Evolutionary conservation across 1,140 invertebrate species (phyloP).

Genomic region (Centruroides vittatus): DNA sequence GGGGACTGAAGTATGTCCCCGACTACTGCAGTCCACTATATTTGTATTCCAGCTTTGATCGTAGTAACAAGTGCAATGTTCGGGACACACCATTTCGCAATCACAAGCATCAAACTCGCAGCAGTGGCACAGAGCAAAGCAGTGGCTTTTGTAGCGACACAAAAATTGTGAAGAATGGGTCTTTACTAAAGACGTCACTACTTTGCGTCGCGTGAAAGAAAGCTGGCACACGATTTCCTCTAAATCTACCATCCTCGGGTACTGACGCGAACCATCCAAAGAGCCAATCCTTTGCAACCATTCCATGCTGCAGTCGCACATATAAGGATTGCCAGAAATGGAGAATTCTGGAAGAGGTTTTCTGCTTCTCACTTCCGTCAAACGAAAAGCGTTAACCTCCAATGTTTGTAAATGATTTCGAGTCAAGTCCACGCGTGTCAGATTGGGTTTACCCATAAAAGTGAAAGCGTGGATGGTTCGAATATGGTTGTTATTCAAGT

Average conservation of each 20-base stretch:
- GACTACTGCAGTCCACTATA: constrained; percentile 66
- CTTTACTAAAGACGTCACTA: constrained; percentile 35
- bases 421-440: constrained; percentile 67
- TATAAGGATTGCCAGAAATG: constrained; percentile 71
- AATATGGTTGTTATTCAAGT: constrained; percentile 69
- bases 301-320: constrained; percentile 78
- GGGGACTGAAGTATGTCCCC: constrained; percentile 43
- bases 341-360: constrained; percentile 64
- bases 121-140: constrained; percentile 82
- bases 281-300: constrained; percentile 51
- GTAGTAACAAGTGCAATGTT: constrained; percentile 71
- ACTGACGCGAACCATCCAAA: constrained; percentile 47
- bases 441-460: constrained; percentile 64
- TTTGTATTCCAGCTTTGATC: constrained; percentile 87
- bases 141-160: constrained; percentile 80
- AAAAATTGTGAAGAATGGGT: constrained; percentile 67
- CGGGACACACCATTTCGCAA: constrained; percentile 86
- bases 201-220: constrained; percentile 12
- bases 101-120: constrained; percentile 90
- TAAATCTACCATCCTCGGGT: constrained; percentile 71
- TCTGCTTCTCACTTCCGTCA: constrained; percentile 25
- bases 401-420: constrained; percentile 66
- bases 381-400: constrained; percentile 58
- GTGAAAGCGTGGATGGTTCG: constrained; percentile 59
- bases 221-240: constrained; percentile 61